A percentile compares a stretch with the other conserved stretches of the same genome.
Conservation (phyloP, 2,888 invertebrate genomes). For the Auanema freiburgensis region DNA sequence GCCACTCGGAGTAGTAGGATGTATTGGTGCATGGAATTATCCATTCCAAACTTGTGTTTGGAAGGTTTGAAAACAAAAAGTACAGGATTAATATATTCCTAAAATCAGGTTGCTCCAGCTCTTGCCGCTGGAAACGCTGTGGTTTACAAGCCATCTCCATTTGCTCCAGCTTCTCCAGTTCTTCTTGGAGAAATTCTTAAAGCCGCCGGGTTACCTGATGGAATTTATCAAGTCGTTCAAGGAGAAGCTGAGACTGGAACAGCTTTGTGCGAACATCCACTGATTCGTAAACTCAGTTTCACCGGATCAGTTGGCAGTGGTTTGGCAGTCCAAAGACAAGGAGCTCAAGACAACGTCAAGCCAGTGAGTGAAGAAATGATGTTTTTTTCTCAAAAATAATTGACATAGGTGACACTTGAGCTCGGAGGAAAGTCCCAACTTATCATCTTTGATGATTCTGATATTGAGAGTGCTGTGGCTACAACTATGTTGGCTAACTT, state of each 20-base stretch:
- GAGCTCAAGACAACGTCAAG: constrained; percentile 66
- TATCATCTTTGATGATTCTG: constrained; percentile 69
- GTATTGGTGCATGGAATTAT: constrained; percentile 58
- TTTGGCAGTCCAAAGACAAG: constrained; percentile 65
- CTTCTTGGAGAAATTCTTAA: constrained; percentile 69
- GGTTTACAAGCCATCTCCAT: constrained; percentile 70
- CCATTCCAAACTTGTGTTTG: constrained; percentile 53
- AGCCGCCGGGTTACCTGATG: constrained; percentile 69
- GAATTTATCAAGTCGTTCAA: constrained; percentile 69
- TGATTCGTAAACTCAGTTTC: constrained; percentile 69
- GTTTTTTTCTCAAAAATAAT: neutral
- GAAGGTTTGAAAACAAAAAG: constrained; percentile 29
- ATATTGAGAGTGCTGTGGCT: constrained; percentile 69
- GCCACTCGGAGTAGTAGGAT: constrained; percentile 53
- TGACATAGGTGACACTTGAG: constrained; percentile 68
- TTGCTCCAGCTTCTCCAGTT: constrained; percentile 70
- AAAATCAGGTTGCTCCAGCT: constrained; percentile 65
- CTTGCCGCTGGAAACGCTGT: constrained; percentile 70
- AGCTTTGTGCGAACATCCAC: constrained; percentile 66
- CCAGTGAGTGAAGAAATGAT: constrained; percentile 39
- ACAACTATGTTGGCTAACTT: constrained; percentile 71
- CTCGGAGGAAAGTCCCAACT: constrained; percentile 71
- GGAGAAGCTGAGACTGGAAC: constrained; percentile 68
- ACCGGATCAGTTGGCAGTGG: constrained; percentile 68
- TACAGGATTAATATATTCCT: neutral